These are phyloP conservation scores for Scolopax rusticola DNA, from an alignment of 2,797 vertebrate genomes.

Conservation along the genomic window DNA sequence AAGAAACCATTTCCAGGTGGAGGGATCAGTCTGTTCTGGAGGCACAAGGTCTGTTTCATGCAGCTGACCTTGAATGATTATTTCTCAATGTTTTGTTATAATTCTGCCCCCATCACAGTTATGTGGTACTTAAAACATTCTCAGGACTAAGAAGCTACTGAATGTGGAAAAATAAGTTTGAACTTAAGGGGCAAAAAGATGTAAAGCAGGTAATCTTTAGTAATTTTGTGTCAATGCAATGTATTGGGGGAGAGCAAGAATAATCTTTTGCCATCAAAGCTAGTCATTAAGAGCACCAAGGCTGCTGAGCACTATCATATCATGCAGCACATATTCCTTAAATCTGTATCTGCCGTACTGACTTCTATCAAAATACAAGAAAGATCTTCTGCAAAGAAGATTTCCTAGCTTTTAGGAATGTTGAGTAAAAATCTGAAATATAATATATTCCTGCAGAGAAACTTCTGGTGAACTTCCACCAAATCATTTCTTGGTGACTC, in stretches of 20 bases:
- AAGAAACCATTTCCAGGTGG: not conserved
- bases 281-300: not conserved
- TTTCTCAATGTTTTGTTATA: not conserved
- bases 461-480: not conserved
- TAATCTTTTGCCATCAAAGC: not conserved
- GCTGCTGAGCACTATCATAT: not conserved
- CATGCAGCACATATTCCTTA: not conserved
- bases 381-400: not conserved
- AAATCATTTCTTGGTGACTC: not conserved
- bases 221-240: not conserved
- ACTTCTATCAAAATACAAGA: not conserved
- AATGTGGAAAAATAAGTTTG: not conserved
- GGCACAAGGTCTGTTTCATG: slow-evolving; percentile 3
- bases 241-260: not conserved
- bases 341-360: not conserved
- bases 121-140: not conserved
- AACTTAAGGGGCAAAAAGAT: not conserved
- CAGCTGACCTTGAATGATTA: not conserved
- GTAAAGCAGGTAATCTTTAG: not conserved
- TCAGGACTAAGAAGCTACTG: not conserved
- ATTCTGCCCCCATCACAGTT: not conserved
- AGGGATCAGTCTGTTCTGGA: not conserved
- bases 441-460: not conserved
- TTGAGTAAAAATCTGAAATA: not conserved
- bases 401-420: not conserved